phyloP scores from a whole-genome alignment of 2,888 invertebrate species.

The Meandrusa payeni region DNA sequence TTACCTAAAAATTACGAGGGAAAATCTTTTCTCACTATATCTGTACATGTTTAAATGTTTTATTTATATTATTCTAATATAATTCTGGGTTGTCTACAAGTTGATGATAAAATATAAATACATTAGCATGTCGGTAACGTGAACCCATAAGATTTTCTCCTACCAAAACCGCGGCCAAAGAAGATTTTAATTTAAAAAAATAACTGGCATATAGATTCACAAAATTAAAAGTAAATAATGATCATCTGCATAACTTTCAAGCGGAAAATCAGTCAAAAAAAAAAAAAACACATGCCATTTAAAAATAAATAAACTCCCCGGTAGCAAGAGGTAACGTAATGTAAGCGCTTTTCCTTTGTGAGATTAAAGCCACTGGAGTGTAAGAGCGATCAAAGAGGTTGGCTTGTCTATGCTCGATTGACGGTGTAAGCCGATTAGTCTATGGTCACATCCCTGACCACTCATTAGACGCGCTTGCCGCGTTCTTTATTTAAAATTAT shows the following conservation, averaged over 20 bases:
- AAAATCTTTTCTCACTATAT: no score
- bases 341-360: constrained; percentile 41
- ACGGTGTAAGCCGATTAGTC: constrained; percentile 60
- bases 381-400: constrained; percentile 56
- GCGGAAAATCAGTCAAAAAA: background rate
- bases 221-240: no score
- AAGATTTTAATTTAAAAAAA: no score
- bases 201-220: no score
- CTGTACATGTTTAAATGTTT: no score
- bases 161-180: no score
- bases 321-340: background rate
- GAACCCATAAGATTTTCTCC: no score
- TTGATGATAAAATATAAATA: no score
- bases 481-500: constrained; percentile 62
- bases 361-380: constrained; percentile 46
- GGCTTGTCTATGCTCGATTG: constrained; percentile 48
- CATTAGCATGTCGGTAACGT: no score
- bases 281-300: background rate
- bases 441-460: constrained; percentile 38
- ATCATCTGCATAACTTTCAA: background rate
- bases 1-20: no score
- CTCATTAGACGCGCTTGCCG: constrained; percentile 37
- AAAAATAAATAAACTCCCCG: background rate
- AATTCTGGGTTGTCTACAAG: no score
- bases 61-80: no score